Base-by-base conservation (phyloP, 2,888 invertebrate species). In the Diplazon laetatorius region DNA sequence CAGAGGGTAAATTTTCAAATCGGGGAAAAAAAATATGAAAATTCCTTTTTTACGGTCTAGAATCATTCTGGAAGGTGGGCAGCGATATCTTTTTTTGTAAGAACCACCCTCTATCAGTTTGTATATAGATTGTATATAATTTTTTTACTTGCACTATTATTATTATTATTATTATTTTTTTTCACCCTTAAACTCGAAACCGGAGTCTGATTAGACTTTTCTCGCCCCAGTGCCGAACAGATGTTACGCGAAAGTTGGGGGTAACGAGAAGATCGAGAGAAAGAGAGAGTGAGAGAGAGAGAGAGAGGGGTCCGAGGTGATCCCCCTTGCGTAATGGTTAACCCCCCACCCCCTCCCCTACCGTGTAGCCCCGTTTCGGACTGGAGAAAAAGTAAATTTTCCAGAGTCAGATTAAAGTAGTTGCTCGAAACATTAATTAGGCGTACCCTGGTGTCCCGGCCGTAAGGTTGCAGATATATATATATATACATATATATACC, bases 341-440 rank as follows among this genome's bases (percentile, higher is more conserved):
- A n/a, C n/a, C n/a, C n/a, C n/a, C n/a, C n/a, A n/a, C n/a, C n/a
- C n/a, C n/a, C n/a, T n/a, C n/a, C n/a, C n/a, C n/a, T n/a, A n/a
- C n/a, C n/a, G n/a, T n/a, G n/a, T n/a, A 35, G 50, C n/a, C 42
- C 22, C 5, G 3, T 5, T 8, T n/a, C n/a, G 22, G 35, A 52
- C 22, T 39, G 42, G 46, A 73, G 76, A 57, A 59, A 72, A 81
- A 80, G 76, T 55, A 66, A 30, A 63, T 81, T 80, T 82, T 66
- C 78, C 70, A 25, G 39, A 16, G 74, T 81, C 71, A 78, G n/a
- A n/a, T n/a, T n/a, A n/a, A n/a, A n/a, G n/a, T 79, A 78, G 76
- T 71, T 14, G 62, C 52, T 82, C 77, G 76, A 74, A 81, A 75
- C 82, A 81, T 86, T 85, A 86, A 85, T 85, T 85, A 84, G 80